Evolutionary conservation across 2,113 vertebrate genomes (phyloP), one percentile per base, ranked within the genome.

Genomic region (Scopus umbretta): DNA sequence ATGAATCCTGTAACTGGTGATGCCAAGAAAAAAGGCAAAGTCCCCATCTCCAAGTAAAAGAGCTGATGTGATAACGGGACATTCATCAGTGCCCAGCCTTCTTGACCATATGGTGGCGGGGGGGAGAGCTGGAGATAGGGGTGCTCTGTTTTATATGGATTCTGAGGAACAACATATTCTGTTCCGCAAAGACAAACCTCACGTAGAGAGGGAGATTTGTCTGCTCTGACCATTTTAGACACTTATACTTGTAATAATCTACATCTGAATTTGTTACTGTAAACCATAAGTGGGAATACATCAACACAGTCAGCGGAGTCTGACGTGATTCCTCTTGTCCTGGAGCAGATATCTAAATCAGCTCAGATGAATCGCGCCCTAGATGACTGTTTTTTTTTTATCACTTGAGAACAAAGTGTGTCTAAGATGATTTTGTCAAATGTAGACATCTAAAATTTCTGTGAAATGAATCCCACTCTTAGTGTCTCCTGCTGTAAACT

Each of bases 1-100:
- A 25, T 4, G 49, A 12, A 21, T 50, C 10, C 19, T 32, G 0
- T 1, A n/a, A 15, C 9, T 32, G 40, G 4, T 12, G 67, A 42
- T 80, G 50, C 23, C 38, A 36, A 66, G 38, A 42, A 27, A 52
- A 71, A 86, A 47, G 47, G 72, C 26, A 16, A 32, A 32, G 58
- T 80, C 72, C 29, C 30, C 40, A 32, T 21, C 43, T 52, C n/a
- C 45, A 7, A 23, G 29, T 30, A 4, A n/a, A 49, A 65, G 55
- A 29, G 65, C 50, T 62, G 65, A 3, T 16, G 38, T 6, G 43
- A 0, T n/a, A 16, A 36, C 2, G 4, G 73, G 32, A 11, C 7
- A 2, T 38, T 25, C 6, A 8, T 21, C 38, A 13, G 38, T 14
- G 17, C 62, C 38, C 61, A 19, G 61, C 61, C 38, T 40, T 20